These are phyloP conservation scores for Dynastes grantii DNA, from an alignment of 2,888 invertebrate genomes.

Conservation along the genomic window DNA sequence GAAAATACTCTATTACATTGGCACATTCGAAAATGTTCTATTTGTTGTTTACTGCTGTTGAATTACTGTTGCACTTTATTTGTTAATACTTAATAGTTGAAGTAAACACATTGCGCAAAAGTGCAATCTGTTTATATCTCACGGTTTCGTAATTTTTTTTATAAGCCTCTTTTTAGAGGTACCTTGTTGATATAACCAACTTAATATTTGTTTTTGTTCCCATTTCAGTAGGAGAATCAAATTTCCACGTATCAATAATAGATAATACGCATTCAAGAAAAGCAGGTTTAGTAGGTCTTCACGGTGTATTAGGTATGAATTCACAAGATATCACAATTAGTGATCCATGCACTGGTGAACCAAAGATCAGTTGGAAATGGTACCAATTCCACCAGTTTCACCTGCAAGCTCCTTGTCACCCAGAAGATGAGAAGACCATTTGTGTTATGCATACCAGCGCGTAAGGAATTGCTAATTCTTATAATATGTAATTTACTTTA, in stretches of 20 bases:
- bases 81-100: neutral
- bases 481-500: neutral
- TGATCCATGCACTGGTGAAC: constrained; percentile 72
- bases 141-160: no score
- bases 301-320: constrained; percentile 75
- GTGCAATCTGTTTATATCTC: no score
- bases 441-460: constrained; percentile 78
- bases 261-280: constrained; percentile 77
- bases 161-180: no score
- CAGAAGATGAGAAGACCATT: constrained; percentile 74
- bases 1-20: no score
- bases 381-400: constrained; percentile 75
- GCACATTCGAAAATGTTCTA: no score
- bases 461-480: constrained; percentile 64
- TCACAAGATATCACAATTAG: constrained; percentile 74
- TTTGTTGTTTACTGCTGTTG: neutral
- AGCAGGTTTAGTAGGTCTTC: constrained; percentile 75
- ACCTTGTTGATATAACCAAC: neutral
- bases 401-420: constrained; percentile 71
- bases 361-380: constrained; percentile 75
- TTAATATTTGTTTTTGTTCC: constrained; percentile 24
- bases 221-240: constrained; percentile 69
- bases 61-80: neutral
- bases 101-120: no score
- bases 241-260: constrained; percentile 76